Percentiles rank a stretch among this genome's conserved stretches.
These are phyloP conservation scores for Isoperla grammatica DNA, from an alignment of 2,888 invertebrate genomes.

Conservation along the genomic window DNA sequence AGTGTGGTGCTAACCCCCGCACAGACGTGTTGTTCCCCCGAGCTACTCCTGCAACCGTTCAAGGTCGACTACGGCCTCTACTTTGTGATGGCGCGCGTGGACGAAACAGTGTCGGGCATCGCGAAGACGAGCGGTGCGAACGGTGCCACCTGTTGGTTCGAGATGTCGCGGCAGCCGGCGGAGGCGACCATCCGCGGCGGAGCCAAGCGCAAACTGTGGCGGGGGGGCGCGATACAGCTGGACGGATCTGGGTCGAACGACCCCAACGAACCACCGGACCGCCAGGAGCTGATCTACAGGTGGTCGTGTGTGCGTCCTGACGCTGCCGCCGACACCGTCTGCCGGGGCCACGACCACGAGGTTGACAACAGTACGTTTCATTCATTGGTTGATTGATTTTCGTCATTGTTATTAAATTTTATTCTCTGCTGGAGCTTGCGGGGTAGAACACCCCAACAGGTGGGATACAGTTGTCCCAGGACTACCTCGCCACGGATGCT, in stretches of 20 bases:
- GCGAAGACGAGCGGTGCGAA: not conserved
- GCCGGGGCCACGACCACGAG: too few relatives aligned
- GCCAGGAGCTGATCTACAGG: not conserved
- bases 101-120: not conserved
- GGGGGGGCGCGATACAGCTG: not conserved
- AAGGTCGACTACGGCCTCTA: too few relatives aligned
- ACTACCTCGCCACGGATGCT: too few relatives aligned
- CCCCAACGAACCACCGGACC: conserved; percentile 16
- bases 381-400: too few relatives aligned
- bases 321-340: not conserved
- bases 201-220: not conserved
- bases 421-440: too few relatives aligned
- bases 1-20: too few relatives aligned
- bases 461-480: too few relatives aligned
- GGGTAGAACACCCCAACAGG: too few relatives aligned
- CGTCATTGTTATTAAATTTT: too few relatives aligned
- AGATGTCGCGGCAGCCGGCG: not conserved
- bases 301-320: not conserved
- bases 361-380: too few relatives aligned
- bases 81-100: not conserved
- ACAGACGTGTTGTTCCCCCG: too few relatives aligned
- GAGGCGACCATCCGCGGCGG: not conserved
- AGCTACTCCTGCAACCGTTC: too few relatives aligned
- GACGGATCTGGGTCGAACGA: conserved; percentile 19
- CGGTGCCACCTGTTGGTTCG: not conserved